Percentiles rank a stretch among this genome's conserved stretches.
These are phyloP conservation scores for Leptodactylus fallax DNA, from an alignment of 2,797 vertebrate genomes.

Conservation along the genomic window DNA sequence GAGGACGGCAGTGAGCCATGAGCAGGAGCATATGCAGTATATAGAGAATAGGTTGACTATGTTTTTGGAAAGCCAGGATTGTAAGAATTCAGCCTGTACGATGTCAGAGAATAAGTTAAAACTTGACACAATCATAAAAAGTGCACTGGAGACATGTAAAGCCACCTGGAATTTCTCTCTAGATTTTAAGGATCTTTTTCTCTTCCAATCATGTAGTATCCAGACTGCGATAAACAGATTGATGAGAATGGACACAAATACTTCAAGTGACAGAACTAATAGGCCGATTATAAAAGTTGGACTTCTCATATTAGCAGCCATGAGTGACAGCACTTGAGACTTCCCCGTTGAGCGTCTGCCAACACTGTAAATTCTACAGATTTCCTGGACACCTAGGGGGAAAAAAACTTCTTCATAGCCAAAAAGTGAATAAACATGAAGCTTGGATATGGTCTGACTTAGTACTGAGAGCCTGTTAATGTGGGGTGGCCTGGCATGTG, in stretches of 20 bases:
- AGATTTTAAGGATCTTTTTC: not conserved
- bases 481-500: not conserved
- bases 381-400: not conserved
- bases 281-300: not conserved
- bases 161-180: not conserved
- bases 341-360: not conserved
- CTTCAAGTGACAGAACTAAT: not conserved
- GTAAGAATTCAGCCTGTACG: not conserved
- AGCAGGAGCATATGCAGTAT: not conserved
- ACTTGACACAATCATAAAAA: not conserved
- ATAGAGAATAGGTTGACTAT: not conserved
- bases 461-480: not conserved
- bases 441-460: no score
- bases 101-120: not conserved
- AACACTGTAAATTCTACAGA: not conserved
- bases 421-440: no score
- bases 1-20: constrained; percentile 63
- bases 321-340: not conserved
- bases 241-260: not conserved
- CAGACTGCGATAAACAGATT: not conserved
- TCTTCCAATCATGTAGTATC: not conserved
- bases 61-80: no score
- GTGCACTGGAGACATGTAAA: not conserved
- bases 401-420: no score
- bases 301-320: not conserved